Evolutionary conservation across 2,113 vertebrate genomes (phyloP).

Genomic region (Odontophorus gujanensis): DNA sequence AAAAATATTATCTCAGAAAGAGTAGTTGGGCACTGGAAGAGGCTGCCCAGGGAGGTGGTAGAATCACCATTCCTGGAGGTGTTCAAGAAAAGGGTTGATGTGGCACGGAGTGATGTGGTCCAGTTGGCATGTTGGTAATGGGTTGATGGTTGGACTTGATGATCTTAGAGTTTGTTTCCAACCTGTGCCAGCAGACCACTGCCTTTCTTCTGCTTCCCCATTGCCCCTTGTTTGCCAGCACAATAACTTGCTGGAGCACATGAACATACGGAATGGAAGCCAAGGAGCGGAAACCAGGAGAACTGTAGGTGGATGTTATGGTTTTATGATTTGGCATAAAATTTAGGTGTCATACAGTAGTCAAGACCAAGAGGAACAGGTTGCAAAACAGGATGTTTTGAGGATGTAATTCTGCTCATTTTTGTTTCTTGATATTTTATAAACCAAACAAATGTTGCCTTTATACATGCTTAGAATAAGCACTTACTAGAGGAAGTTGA

Average conservation of each 20-base stretch:
- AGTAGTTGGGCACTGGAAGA: too few relatives aligned
- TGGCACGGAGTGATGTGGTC: too few relatives aligned
- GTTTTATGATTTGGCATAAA: too few relatives aligned
- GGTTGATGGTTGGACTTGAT: too few relatives aligned
- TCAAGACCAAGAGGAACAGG: background rate
- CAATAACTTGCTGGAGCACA: background rate
- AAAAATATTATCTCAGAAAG: too few relatives aligned
- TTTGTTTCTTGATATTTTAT: background rate
- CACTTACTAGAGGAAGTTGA: rapidly evolving
- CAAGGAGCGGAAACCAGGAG: background rate
- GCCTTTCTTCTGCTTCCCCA: background rate
- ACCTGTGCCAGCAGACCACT: background rate
- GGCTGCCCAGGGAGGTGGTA: too few relatives aligned
- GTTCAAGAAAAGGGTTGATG: too few relatives aligned
- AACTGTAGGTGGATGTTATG: background rate
- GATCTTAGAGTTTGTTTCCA: too few relatives aligned
- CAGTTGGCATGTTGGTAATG: too few relatives aligned
- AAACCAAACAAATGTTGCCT: background rate
- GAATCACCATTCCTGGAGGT: too few relatives aligned
- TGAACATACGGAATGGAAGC: background rate
- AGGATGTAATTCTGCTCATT: background rate
- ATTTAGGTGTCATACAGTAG: background rate
- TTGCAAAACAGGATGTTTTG: background rate
- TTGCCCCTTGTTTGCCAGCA: background rate
- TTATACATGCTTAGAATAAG: background rate